A percentile compares a stretch with the other conserved stretches of the same genome.
phyloP scores from a whole-genome alignment of 2,888 invertebrate species.

The Meganola albula region DNA sequence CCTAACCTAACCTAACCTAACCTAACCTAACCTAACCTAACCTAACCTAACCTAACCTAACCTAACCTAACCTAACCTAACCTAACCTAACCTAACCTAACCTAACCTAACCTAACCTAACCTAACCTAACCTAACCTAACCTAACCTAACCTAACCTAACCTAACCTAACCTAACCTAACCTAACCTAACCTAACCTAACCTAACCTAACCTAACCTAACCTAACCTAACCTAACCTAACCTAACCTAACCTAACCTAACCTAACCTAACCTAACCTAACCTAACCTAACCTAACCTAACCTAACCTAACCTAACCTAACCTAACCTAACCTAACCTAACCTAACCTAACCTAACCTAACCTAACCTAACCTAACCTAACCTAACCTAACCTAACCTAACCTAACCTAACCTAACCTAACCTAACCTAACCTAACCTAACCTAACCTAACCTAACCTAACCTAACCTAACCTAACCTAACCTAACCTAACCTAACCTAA shows the following conservation, averaged over 20 bases:
- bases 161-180: conserved; percentile 6
- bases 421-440: conserved; percentile 21
- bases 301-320: conserved; percentile 16
- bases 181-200: conserved; percentile 1
- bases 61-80: conserved; percentile 17
- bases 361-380: conserved; percentile 22
- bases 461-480: conserved; percentile 25
- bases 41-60: conserved; percentile 13
- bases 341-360: conserved; percentile 16
- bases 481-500: conserved; percentile 20
- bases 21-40: conserved; percentile 17
- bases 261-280: conserved; percentile 5
- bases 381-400: conserved; percentile 25
- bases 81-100: conserved; percentile 11
- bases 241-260: too few relatives aligned
- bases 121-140: conserved; percentile 3
- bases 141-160: conserved; percentile 7
- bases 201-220: conserved; percentile 28
- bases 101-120: conserved; percentile 2
- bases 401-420: conserved; percentile 17
- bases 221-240: conserved; percentile 19
- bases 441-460: conserved; percentile 23
- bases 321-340: conserved; percentile 27
- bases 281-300: conserved; percentile 5
- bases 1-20: conserved; percentile 21